Evolutionary conservation across 2,113 vertebrate genomes (phyloP), one percentile per base, ranked within the genome.

Genomic region (Hemiprocne comata): DNA sequence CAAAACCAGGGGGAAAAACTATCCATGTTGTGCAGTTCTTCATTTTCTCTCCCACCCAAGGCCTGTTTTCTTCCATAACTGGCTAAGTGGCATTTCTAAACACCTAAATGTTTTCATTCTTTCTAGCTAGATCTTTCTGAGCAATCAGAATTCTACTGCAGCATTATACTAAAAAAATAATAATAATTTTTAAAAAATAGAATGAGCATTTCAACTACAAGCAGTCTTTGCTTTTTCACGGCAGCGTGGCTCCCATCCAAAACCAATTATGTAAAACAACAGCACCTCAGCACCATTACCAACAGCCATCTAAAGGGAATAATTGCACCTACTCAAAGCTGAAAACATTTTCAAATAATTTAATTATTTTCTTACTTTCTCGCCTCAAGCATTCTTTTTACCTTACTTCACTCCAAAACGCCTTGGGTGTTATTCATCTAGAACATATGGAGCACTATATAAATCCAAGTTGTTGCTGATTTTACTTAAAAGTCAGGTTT

Each of bases 401-500:
- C 95, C 86, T 96, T 95, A 75, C 85, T 96, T 97, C 93, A 80
- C 62, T 97, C 60, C 92, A 71, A 97, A 97, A 91, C 2, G 65
- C 94, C 86, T 88, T 81, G 64, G 94, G 87, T 95, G 91, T 96
- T 97, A 96, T 95, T 96, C 90, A 86, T 91, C 78, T 87, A 93
- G 94, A 98, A 96, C 97, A 97, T 97, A 97, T 96, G 95, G 96
- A 95, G 74, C 69, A 69, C 94, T 97, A 93, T 96, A 97, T 97
- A 97, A 98, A 98, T 97, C 97, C 87, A 95, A 96, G 91, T 96
- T 95, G 97, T 95, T 97, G 97, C 94, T 97, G 97, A 97, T 97
- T 97, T 97, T 96, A 97, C 96, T 98, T 98, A 97, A 97, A 98
- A 96, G 95, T 96, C 96, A 95, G 95, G 86, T 94, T 97, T 97